phyloP scores from a whole-genome alignment of 2,113 vertebrate species.

The Dipodomys spectabilis region DNA sequence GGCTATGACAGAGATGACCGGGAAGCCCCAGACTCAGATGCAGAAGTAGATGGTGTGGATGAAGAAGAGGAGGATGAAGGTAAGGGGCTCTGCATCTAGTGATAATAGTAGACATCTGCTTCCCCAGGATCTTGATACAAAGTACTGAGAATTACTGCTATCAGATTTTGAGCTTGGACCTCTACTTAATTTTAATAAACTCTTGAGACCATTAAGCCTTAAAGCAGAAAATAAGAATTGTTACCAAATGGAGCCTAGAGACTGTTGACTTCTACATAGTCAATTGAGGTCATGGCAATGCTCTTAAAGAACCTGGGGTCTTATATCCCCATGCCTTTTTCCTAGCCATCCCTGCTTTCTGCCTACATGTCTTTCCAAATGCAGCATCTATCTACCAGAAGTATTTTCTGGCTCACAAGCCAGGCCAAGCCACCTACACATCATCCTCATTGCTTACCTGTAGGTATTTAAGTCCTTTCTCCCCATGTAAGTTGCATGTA shows the following conservation, averaged over 20 bases:
- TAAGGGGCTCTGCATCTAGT: conserved; percentile 54
- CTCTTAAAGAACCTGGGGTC: background rate
- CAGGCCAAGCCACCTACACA: background rate
- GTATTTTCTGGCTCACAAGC: background rate
- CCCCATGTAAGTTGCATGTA: no score
- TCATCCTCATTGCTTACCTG: no score
- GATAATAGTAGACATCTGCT: background rate
- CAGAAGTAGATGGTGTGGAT: conserved; percentile 92
- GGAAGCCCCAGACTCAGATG: conserved; percentile 94
- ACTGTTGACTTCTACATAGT: background rate
- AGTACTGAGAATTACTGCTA: background rate
- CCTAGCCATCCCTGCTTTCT: background rate
- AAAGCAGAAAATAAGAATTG: background rate
- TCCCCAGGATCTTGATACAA: background rate
- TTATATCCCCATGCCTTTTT: background rate
- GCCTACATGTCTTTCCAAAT: background rate
- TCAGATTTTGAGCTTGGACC: background rate
- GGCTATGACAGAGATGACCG: conserved; percentile 92
- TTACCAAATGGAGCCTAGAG: background rate
- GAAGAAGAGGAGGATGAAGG: conserved; percentile 93
- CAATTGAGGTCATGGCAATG: background rate
- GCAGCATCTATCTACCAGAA: background rate
- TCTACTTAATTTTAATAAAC: background rate
- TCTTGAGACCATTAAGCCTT: background rate
- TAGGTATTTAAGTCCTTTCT: no score